phyloP scores from a whole-genome alignment of 2,797 vertebrate genomes.

The Parotocinclus haroldoi region DNA sequence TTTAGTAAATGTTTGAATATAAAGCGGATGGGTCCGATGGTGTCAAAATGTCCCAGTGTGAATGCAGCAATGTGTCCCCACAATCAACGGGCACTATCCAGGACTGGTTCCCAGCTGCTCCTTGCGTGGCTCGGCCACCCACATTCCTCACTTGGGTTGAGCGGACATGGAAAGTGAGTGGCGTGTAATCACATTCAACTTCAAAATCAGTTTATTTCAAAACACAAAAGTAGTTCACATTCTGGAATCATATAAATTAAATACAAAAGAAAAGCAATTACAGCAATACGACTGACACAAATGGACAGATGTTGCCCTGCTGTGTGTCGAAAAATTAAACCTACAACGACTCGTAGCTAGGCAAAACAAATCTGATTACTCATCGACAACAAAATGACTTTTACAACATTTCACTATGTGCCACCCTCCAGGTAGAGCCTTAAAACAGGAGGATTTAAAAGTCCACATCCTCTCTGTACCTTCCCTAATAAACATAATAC shows the following conservation, averaged over 20 bases:
- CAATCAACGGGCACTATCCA: no score
- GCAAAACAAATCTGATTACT: constrained; percentile 11
- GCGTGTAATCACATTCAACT: constrained; percentile 28
- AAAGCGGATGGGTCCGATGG: no score
- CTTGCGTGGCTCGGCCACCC: no score
- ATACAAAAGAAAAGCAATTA: constrained; percentile 50
- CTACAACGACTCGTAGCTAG: constrained; percentile 12
- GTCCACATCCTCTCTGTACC: no score
- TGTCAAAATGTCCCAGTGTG: no score
- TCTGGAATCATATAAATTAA: constrained; percentile 72
- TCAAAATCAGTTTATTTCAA: constrained; percentile 76
- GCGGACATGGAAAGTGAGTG: no score
- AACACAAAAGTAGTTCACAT: constrained; percentile 63
- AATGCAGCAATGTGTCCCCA: no score
- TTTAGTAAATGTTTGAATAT: no score
- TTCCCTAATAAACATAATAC: no score
- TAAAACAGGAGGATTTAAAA: constrained; percentile 1
- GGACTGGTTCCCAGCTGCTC: no score
- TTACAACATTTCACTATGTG: background rate
- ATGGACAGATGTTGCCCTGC: constrained; percentile 49
- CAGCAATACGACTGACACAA: constrained; percentile 38
- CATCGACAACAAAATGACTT: background rate
- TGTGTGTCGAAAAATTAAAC: background rate
- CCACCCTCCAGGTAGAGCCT: background rate
- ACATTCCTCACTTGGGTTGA: no score